phyloP scores from a whole-genome alignment of 2,888 invertebrate genomes.

The Branchipolynoe longqiensis region DNA sequence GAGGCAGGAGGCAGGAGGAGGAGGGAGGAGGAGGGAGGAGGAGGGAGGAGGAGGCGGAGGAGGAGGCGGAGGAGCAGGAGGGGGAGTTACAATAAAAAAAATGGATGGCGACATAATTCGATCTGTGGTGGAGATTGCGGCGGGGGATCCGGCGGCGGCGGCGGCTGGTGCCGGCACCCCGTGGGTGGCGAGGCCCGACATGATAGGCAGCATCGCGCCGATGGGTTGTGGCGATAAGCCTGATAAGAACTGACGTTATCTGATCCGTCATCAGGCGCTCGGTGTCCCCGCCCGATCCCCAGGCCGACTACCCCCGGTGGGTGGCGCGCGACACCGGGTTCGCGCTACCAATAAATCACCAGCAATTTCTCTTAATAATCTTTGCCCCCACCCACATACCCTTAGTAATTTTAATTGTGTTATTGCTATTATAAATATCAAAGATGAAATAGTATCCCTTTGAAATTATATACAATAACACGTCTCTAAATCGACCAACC shows the following conservation, averaged over 20 bases:
- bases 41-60: background rate
- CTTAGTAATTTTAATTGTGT: no score
- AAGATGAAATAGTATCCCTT: no score
- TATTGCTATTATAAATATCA: no score
- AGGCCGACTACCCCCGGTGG: background rate
- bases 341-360: no score
- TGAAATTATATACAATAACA: no score
- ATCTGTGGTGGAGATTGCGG: conserved; percentile 28
- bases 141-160: background rate
- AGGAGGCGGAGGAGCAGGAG: background rate
- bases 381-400: no score
- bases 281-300: conserved; percentile 20
- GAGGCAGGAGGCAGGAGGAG: background rate
- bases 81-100: background rate
- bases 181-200: background rate
- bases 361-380: no score
- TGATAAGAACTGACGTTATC: conserved; percentile 32
- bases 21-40: background rate
- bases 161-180: background rate
- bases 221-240: conserved; percentile 15
- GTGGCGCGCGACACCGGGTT: no score
- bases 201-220: background rate
- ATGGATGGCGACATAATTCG: background rate
- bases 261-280: conserved; percentile 1
- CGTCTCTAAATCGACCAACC: no score